Evolutionary conservation across 2,113 vertebrate genomes (phyloP).

Genomic region (Zingel zingel): DNA sequence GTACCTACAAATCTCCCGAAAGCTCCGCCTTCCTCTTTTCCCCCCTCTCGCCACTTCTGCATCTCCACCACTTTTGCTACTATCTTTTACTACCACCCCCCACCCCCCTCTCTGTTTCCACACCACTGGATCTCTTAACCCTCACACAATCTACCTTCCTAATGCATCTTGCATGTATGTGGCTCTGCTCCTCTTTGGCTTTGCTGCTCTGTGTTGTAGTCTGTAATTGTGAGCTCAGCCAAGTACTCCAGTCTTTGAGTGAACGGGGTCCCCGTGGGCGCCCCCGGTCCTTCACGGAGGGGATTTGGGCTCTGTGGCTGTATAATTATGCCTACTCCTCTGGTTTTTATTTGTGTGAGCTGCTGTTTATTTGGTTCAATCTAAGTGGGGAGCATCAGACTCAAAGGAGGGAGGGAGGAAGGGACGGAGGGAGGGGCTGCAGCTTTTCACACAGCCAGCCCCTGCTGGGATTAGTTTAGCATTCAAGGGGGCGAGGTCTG

Average conservation of each 20-base stretch:
- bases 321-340: conserved; percentile 77
- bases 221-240: conserved; percentile 74
- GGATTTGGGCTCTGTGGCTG: conserved; percentile 67
- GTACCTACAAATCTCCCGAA: conserved; percentile 64
- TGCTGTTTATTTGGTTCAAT: conserved; percentile 71
- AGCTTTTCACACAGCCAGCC: conserved; percentile 32
- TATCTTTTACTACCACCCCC: background rate
- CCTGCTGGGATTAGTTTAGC: conserved; percentile 60
- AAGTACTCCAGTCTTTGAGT: conserved; percentile 67
- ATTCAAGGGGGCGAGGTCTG: conserved; percentile 33
- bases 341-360: conserved; percentile 67
- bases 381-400: conserved; percentile 38
- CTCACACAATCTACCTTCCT: conserved; percentile 35
- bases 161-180: conserved; percentile 50
- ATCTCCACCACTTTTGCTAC: conserved; percentile 35
- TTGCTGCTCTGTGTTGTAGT: conserved; percentile 53
- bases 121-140: conserved; percentile 39
- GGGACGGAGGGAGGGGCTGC: conserved; percentile 29
- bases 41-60: conserved; percentile 15
- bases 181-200: conserved; percentile 32
- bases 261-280: conserved; percentile 66
- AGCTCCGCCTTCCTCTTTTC: conserved; percentile 60
- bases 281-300: conserved; percentile 65
- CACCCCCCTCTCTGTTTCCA: conserved; percentile 24
- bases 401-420: conserved; percentile 17